These are phyloP conservation scores for Ridgeia piscesae DNA, from an alignment of 1,140 invertebrate species.

Conservation along the genomic window DNA sequence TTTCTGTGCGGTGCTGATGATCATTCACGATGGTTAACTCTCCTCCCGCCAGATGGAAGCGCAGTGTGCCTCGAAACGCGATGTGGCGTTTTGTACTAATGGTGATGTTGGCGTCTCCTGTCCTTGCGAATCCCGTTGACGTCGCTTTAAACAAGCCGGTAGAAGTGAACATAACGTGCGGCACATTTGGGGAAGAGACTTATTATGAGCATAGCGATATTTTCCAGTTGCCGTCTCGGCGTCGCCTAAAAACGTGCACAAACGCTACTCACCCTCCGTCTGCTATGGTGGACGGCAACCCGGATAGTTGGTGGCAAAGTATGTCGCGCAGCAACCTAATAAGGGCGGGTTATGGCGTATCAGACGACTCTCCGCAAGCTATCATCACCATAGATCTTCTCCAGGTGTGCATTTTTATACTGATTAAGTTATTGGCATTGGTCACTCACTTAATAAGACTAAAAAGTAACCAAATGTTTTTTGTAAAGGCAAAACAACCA, in stretches of 20 bases:
- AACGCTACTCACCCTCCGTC: neutral
- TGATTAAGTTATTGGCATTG: neutral
- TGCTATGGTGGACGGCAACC: conserved; percentile 3
- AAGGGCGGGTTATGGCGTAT: neutral
- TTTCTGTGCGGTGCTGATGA: neutral
- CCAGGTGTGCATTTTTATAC: neutral
- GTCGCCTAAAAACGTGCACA: neutral
- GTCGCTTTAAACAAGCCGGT: conserved; percentile 12
- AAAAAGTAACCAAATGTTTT: too few relatives aligned
- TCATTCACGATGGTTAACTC: neutral
- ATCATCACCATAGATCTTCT: neutral
- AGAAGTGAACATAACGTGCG: conserved; percentile 2
- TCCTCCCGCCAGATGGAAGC: neutral
- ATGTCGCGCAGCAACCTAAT: conserved; percentile 8
- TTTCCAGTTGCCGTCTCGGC: neutral
- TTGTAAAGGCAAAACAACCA: too few relatives aligned
- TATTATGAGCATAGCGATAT: conserved; percentile 12
- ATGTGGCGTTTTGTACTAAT: neutral
- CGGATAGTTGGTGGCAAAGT: conserved; percentile 5
- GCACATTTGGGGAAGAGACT: neutral
- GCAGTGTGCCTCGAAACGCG: neutral
- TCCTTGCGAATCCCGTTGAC: neutral
- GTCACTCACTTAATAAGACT: too few relatives aligned
- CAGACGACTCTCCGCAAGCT: neutral
- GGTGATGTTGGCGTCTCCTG: neutral